Conservation (phyloP, 2,797 vertebrate genomes). For the Poliocrania exsul region DNA sequence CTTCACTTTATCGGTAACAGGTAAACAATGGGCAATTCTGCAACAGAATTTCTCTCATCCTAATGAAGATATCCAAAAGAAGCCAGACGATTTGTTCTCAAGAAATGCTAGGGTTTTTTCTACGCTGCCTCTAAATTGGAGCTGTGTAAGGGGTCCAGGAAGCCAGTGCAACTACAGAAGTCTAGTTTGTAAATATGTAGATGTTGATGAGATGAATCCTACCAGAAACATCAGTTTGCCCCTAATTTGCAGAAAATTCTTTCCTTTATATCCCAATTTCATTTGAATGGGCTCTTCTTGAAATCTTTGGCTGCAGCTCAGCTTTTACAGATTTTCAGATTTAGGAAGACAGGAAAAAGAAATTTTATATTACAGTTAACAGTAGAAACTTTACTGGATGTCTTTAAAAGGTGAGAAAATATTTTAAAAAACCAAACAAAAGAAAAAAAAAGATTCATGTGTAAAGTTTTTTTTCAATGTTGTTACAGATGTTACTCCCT, state of each 20-base stretch:
- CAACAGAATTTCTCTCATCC: not conserved
- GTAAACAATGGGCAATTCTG: not conserved
- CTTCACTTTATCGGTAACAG: not conserved
- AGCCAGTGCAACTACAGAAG: not conserved
- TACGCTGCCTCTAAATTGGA: not conserved
- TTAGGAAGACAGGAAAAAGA: not conserved
- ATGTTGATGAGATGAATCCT: not conserved
- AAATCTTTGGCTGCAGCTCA: not conserved
- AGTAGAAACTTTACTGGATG: not conserved
- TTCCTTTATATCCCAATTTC: not conserved
- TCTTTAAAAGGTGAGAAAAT: not conserved
- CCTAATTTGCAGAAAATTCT: not conserved
- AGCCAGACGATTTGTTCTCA: not conserved
- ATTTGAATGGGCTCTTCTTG: not conserved
- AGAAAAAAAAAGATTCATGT: not conserved
- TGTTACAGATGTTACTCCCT: not conserved
- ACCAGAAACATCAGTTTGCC: not conserved
- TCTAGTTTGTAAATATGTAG: not conserved
- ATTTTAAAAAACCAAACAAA: not conserved
- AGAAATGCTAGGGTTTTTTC: fast-evolving
- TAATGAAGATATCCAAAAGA: not conserved
- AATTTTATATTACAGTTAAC: not conserved
- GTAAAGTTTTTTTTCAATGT: not conserved
- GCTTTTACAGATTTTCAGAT: not conserved
- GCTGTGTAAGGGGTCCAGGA: not conserved